Evolutionary conservation across 2,113 vertebrate species (phyloP).

Genomic region (Phasianus colchicus): DNA sequence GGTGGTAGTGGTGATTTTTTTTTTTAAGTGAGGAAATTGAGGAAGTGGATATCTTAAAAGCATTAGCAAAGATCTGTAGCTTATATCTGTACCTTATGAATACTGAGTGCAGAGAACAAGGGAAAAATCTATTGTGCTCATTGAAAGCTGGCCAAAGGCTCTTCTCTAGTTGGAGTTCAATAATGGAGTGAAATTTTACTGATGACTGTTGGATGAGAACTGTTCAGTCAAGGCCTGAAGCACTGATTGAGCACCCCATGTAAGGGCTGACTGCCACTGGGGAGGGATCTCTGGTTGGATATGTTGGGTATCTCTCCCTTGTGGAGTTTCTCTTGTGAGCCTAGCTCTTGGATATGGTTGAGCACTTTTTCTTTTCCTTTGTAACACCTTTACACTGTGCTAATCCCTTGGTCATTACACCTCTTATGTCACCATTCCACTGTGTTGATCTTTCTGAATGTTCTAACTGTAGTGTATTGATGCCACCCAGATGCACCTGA

Average conservation of each 20-base stretch:
- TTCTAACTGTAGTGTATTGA: neutral
- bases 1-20: neutral
- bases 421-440: no score
- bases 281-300: no score
- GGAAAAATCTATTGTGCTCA: neutral
- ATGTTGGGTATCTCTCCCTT: no score
- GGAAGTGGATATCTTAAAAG: neutral
- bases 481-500: neutral
- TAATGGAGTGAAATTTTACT: neutral
- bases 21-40: neutral
- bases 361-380: no score
- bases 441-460: no score
- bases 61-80: neutral
- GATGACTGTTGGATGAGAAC: neutral
- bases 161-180: neutral
- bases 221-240: no score
- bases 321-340: no score
- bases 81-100: neutral
- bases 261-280: no score
- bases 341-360: no score
- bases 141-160: neutral
- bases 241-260: no score
- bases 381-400: no score
- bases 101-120: neutral
- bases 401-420: no score